phyloP scores from a whole-genome alignment of 2,113 vertebrate species.

The Apteryx mantelli region DNA sequence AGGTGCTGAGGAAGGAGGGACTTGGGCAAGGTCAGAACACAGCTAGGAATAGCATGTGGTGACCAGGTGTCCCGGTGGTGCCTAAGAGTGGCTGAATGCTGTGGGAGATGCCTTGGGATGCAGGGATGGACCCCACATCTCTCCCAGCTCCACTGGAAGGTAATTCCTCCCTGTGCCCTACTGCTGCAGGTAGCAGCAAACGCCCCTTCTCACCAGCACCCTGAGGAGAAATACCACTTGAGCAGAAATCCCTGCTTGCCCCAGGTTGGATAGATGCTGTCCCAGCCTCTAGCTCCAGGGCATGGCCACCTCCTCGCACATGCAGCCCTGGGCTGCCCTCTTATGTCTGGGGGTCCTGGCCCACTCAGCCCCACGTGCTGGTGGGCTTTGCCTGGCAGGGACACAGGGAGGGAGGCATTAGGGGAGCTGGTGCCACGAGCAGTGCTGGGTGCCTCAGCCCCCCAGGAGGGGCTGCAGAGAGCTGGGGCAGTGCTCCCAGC shows the following conservation, averaged over 20 bases:
- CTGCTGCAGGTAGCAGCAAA: neutral
- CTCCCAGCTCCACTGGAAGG: neutral
- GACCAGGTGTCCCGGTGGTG: fast-evolving
- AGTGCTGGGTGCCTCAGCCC: neutral
- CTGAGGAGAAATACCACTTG: neutral
- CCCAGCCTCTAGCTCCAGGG: neutral
- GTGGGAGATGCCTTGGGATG: neutral
- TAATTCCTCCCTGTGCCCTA: neutral
- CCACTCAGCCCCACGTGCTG: fast-evolving
- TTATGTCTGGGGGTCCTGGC: neutral
- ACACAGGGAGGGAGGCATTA: neutral
- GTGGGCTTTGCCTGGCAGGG: neutral
- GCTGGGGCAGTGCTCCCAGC: neutral
- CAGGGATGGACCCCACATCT: neutral
- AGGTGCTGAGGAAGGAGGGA: neutral
- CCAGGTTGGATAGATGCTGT: neutral
- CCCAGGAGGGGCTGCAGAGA: neutral
- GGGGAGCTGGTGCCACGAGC: neutral
- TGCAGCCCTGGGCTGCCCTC: neutral
- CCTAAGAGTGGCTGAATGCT: neutral
- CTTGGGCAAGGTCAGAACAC: neutral
- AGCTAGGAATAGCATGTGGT: neutral
- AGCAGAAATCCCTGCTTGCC: neutral
- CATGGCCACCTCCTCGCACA: neutral
- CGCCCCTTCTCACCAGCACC: neutral